These are phyloP conservation scores for Andrena cerasifolii DNA, from an alignment of 1,140 invertebrate genomes.

Conservation along the genomic window DNA sequence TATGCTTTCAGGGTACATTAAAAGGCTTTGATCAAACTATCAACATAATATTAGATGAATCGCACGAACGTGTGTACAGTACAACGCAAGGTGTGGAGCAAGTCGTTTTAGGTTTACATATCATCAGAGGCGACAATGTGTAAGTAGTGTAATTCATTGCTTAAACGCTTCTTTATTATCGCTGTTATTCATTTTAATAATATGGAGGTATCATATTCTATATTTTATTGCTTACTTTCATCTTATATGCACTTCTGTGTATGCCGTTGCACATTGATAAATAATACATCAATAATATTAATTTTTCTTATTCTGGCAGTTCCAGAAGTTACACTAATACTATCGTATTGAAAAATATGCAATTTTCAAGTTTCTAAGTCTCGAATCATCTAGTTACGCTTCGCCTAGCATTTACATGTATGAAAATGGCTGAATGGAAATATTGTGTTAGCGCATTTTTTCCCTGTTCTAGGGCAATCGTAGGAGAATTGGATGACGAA, in stretches of 20 bases:
- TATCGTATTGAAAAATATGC: constrained; percentile 32
- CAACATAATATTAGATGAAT: constrained; percentile 98
- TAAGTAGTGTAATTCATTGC: constrained; percentile 79
- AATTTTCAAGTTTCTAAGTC: not conserved
- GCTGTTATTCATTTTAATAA: not conserved
- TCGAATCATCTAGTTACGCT: not conserved
- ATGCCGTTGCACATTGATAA: not conserved
- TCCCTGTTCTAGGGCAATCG: constrained; percentile 87
- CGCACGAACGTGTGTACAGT: constrained; percentile 98
- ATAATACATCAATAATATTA: not conserved
- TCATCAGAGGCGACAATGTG: constrained; percentile 99
- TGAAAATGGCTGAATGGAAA: no score
- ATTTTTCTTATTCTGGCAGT: constrained; percentile 10
- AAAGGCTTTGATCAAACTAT: constrained; percentile 99
- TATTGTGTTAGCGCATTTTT: constrained; percentile 9
- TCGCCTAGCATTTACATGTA: not conserved
- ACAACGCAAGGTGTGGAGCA: constrained; percentile 96
- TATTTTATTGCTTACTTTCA: not conserved
- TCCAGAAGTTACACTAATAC: constrained; percentile 10
- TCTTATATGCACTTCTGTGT: not conserved
- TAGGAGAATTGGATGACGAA: constrained; percentile 96
- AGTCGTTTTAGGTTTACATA: constrained; percentile 97
- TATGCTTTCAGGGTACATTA: constrained; percentile 87
- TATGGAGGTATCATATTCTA: not conserved
- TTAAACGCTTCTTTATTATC: constrained; percentile 2